These are phyloP conservation scores for Phymastichus coffea DNA, from an alignment of 1,140 invertebrate species.

Conservation along the genomic window DNA sequence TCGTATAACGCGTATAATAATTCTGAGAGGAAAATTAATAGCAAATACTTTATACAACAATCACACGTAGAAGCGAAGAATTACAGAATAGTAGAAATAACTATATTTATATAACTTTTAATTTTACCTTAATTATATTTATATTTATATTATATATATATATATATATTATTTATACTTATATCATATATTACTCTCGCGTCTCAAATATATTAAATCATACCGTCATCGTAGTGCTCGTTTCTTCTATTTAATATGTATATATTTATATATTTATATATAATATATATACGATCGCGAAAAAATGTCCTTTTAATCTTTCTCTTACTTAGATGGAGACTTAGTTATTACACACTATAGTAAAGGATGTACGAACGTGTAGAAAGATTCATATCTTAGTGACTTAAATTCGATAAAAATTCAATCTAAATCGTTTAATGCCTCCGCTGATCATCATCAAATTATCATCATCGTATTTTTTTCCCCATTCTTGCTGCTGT, in stretches of 20 bases:
- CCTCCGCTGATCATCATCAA: too few relatives aligned
- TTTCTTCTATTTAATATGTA: constrained; percentile 37
- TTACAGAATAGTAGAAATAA: constrained; percentile 57
- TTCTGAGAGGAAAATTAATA: constrained; percentile 48
- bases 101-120: constrained; percentile 47
- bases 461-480: too few relatives aligned
- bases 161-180: constrained; percentile 34
- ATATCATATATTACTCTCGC: constrained; percentile 37
- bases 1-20: constrained; percentile 43
- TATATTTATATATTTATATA: constrained; percentile 41
- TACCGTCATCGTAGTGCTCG: constrained; percentile 32
- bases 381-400: constrained; percentile 54
- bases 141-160: constrained; percentile 9
- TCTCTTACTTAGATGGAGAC: constrained; percentile 32
- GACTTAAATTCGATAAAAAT: constrained; percentile 55
- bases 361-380: constrained; percentile 56
- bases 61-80: constrained; percentile 57
- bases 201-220: constrained; percentile 49
- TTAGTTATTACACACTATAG: constrained; percentile 36
- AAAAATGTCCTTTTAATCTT: constrained; percentile 41
- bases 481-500: background rate
- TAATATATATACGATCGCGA: constrained; percentile 42
- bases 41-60: constrained; percentile 54
- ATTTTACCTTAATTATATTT: constrained; percentile 32
- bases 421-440: constrained; percentile 38